A percentile compares a stretch with the other conserved stretches of the same genome.
Conservation (phyloP, 23 tunicate species). For the Styela plicata region DNA sequence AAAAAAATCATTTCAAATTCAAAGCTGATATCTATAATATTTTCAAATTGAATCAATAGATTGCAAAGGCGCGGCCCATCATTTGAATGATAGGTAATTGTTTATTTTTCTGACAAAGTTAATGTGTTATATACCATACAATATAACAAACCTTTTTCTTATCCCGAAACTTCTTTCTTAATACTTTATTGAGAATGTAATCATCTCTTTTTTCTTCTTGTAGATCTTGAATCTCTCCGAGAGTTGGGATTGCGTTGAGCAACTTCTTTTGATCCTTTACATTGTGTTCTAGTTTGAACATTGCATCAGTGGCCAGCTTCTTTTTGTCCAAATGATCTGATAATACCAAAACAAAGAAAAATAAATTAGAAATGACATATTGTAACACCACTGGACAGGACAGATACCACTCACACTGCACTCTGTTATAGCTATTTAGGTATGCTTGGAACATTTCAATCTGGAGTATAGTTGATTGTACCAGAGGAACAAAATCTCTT, state of each 20-base stretch:
- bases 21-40: too few relatives aligned
- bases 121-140: too few relatives aligned
- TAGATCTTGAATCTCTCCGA: slow-evolving; percentile 71
- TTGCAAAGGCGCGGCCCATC: background rate
- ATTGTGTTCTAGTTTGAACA: slow-evolving; percentile 79
- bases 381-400: too few relatives aligned
- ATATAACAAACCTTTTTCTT: slow-evolving; percentile 62
- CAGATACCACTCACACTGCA: too few relatives aligned
- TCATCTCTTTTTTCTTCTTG: slow-evolving; percentile 72
- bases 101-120: too few relatives aligned
- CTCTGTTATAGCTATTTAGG: too few relatives aligned
- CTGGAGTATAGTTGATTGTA: too few relatives aligned
- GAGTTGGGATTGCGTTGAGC: slow-evolving; percentile 48
- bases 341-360: too few relatives aligned
- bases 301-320: slow-evolving; percentile 68
- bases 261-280: slow-evolving; percentile 64
- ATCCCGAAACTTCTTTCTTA: slow-evolving; percentile 62
- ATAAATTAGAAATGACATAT: too few relatives aligned
- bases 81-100: background rate
- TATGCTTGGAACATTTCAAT: too few relatives aligned
- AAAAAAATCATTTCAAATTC: too few relatives aligned
- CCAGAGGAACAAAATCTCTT: too few relatives aligned
- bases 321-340: slow-evolving; percentile 70
- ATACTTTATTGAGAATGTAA: slow-evolving; percentile 57
- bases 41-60: background rate